These are phyloP conservation scores for Beris morrisii DNA, from an alignment of 2,888 invertebrate genomes.

Conservation along the genomic window DNA sequence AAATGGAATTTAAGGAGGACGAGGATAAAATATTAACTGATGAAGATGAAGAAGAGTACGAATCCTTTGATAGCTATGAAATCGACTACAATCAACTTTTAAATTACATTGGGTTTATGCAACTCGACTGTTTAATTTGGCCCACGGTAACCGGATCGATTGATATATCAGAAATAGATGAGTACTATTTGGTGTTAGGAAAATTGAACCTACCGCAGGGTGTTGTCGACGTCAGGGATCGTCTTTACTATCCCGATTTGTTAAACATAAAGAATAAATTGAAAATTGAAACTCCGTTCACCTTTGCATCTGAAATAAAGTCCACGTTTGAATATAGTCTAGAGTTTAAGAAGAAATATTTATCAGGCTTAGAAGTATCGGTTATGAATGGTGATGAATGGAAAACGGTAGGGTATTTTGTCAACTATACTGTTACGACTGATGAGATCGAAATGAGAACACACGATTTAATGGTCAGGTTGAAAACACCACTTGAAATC, in stretches of 20 bases:
- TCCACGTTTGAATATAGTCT: constrained; percentile 59
- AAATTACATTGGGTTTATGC: constrained; percentile 60
- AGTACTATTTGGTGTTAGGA: constrained; percentile 57
- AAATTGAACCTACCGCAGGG: constrained; percentile 61
- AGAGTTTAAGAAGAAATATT: constrained; percentile 56
- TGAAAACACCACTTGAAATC: constrained; percentile 61
- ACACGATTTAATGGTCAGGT: constrained; percentile 57
- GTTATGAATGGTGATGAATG: constrained; percentile 54
- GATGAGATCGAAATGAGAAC: constrained; percentile 54
- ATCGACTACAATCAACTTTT: constrained; percentile 56
- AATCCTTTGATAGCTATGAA: constrained; percentile 51
- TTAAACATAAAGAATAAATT: constrained; percentile 59
- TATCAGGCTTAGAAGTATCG: constrained; percentile 57
- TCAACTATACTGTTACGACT: constrained; percentile 58
- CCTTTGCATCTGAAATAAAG: constrained; percentile 55
- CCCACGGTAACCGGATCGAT: constrained; percentile 61
- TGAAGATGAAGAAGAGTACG: constrained; percentile 42
- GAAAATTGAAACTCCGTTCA: constrained; percentile 61
- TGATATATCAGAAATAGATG: constrained; percentile 61
- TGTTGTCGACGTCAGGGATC: constrained; percentile 60
- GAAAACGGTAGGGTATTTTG: constrained; percentile 54
- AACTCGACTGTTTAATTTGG: constrained; percentile 62
- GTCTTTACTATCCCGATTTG: constrained; percentile 60
- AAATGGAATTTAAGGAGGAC: constrained; percentile 34
- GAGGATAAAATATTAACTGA: constrained; percentile 50